A percentile compares a stretch with the other conserved stretches of the same genome.
Conservation (phyloP, 2,113 vertebrate genomes). For the Psammodynastes pulverulentus region DNA sequence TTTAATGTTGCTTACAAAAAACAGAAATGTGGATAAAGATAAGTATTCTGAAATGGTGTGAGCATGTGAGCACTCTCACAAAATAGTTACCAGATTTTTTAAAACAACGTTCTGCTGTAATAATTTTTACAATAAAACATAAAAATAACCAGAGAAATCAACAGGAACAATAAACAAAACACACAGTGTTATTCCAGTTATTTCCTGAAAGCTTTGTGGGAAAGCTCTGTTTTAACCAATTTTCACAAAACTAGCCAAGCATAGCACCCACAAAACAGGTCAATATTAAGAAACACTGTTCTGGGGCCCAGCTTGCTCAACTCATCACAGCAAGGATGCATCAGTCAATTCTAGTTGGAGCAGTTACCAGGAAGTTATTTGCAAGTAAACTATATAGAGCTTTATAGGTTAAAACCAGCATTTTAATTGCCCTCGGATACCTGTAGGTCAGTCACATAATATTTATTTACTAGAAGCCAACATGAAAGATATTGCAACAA, state of each 20-base stretch:
- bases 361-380: neutral
- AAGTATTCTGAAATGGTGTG: neutral
- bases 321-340: neutral
- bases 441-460: neutral
- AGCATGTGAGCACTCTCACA: neutral
- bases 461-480: neutral
- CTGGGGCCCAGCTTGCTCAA: neutral
- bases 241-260: neutral
- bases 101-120: neutral
- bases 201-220: neutral
- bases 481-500: neutral
- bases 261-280: neutral
- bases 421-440: neutral
- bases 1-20: neutral
- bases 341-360: neutral
- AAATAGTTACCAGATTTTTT: neutral
- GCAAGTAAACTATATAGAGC: neutral
- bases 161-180: neutral
- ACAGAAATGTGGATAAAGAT: neutral
- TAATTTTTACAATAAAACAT: neutral
- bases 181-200: neutral
- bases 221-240: neutral
- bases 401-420: neutral
- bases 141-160: neutral
- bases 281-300: neutral